Evolutionary conservation across 2,113 vertebrate genomes (phyloP), one percentile per base, ranked within the genome.

Genomic region (Suncus etruscus): DNA sequence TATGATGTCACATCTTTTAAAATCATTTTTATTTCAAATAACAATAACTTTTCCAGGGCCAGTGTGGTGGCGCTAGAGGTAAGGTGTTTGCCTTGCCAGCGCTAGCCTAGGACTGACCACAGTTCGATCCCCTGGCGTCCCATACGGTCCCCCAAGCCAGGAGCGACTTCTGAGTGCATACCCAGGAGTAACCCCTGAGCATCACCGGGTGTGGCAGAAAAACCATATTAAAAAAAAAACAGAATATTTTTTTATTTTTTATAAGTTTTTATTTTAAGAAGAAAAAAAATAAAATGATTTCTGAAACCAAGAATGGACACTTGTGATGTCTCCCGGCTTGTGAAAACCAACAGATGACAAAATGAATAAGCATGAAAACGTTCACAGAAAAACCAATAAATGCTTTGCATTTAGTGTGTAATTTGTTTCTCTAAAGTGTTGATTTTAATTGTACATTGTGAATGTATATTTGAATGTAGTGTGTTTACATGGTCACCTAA

Each of bases 341-440:
- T 70, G 92, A 94, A 78, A 61, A 29, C 25, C 73, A 84, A 61
- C 85, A 91, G 75, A 92, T 74, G 90, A 77, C 72, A 87, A 85
- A 90, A 66, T 80, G 68, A 91, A 82, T 18, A 65, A 79, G 31
- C 48, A 0, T 11, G 82, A 76, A 81, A 89, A 77, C 47, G 32
- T 80, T 83, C 58, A 83, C 47, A 81, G 63, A 66, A 77, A 66
- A 74, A 83, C 16, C 6, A 69, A 89, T 70, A 89, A 83, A 70
- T 25, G 15, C 65, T 48, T 45, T 31, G 20, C 32, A 25, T 39
- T 88, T 83, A 78, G 83, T 31, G 61, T 27, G 39, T 75, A 76
- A 20, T 48, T 76, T 87, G 20, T 87, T 90, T 92, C 47, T 29
- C 61, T 77, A 68, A 83, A 68, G 69, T 83, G 81, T 45, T 22